phyloP scores from a whole-genome alignment of 2,888 invertebrate genomes.

The Ophraella communa region DNA sequence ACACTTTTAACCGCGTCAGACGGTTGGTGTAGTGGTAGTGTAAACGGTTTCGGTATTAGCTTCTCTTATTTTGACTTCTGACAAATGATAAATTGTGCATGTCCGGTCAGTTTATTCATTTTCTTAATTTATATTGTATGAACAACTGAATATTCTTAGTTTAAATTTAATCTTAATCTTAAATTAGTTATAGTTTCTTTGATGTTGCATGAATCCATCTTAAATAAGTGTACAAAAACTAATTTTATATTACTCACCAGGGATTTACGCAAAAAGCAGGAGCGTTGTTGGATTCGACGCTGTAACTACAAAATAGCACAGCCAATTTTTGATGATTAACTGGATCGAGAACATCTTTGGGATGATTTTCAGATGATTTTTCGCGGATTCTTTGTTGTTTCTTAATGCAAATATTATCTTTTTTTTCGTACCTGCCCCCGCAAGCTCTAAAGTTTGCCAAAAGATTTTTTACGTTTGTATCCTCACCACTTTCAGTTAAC shows the following conservation, averaged over 20 bases:
- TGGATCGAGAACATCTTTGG: constrained; percentile 76
- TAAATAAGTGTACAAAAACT: background rate
- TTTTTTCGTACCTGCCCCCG: constrained; percentile 71
- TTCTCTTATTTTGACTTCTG: too few species aligned
- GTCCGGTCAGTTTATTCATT: too few species aligned
- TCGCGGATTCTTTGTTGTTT: constrained; percentile 46
- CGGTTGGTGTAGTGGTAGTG: too few species aligned
- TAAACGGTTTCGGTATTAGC: too few species aligned
- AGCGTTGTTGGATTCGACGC: constrained; percentile 75
- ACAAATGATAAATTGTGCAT: too few species aligned
- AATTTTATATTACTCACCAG: constrained; percentile 63
- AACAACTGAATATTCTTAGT: too few species aligned
- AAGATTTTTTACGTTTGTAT: constrained; percentile 71
- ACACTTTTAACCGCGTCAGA: too few species aligned
- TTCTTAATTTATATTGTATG: too few species aligned
- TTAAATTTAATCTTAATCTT: too few species aligned
- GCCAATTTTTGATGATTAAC: constrained; percentile 85
- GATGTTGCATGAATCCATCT: constrained; percentile 1
- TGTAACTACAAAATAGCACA: constrained; percentile 89
- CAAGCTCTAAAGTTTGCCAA: constrained; percentile 87
- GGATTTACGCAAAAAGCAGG: constrained; percentile 91
- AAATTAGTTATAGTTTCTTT: too few species aligned
- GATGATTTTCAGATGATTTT: constrained; percentile 27
- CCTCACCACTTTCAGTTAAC: constrained; percentile 71
- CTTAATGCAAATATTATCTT: constrained; percentile 44